Base-by-base conservation (phyloP, 1,140 invertebrate species). In the Diabrotica undecimpunctata region DNA sequence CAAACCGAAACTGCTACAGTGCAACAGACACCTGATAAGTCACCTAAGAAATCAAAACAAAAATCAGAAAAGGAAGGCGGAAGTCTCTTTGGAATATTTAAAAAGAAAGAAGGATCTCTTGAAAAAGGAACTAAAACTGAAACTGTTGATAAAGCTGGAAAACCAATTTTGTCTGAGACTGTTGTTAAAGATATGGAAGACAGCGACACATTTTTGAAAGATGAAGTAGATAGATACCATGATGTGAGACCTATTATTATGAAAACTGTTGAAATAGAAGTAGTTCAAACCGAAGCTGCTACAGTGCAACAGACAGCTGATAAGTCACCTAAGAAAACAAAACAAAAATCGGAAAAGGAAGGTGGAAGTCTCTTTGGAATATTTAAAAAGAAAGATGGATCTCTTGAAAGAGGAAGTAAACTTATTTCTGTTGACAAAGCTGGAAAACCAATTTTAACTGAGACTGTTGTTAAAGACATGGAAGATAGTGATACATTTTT, bases 311-410 rank as follows among this genome's bases (percentile, higher is more conserved):
- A 12, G 8, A 12, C 7, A 11, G 10, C 53, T 4, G 12, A 54
- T 5, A 60, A 35, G 11, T 37, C 11, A 52, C 6, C 41, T 13
- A 62, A 38, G 54, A 41, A 62, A 41, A 13, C 13, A 56, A 41
- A 41, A 55, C 57, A 13, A 60, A 65, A 37, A 37, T 53, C 11
- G 53, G 9, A 58, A 60, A 53, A 68, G 66, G 50, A 63, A 54
- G 66, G 66, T 38, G 69, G 70, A 70, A 64, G 65, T n/a, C 59
- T 72, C 6, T 68, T 71, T 66, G 66, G 68, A 5, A 56, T 70
- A 50, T 74, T 74, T 63, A 66, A 69, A 7, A 66, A 66, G 51
- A 71, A 71, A 61, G 46, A 60, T 5, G 66, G 67, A 41, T 69
- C 64, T 0, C 61, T 59, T 25, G 61, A 64, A 50, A 66, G 64